These are phyloP conservation scores for Melanotaenia boesemani DNA, from an alignment of 2,797 vertebrate genomes.

Conservation along the genomic window DNA sequence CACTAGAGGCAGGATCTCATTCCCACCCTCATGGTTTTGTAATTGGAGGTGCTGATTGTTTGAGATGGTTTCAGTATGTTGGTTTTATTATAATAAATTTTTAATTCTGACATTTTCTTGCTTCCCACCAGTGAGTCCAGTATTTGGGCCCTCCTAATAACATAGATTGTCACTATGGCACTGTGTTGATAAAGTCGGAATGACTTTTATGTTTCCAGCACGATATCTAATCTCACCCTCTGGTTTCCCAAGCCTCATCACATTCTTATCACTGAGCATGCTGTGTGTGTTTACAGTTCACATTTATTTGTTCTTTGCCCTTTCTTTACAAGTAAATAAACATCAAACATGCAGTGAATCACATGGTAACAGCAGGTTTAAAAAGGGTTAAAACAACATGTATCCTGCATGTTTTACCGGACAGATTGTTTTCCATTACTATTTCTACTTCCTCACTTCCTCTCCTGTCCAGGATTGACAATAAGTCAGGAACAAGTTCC, in stretches of 20 bases:
- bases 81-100: too few relatives aligned
- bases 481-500: conserved; percentile 6
- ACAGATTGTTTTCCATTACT: not conserved
- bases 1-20: too few relatives aligned
- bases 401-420: not conserved
- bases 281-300: not conserved
- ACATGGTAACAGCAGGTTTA: not conserved
- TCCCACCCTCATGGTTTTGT: too few relatives aligned
- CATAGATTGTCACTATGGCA: too few relatives aligned
- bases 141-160: too few relatives aligned
- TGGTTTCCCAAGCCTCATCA: conserved; percentile 1
- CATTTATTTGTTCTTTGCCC: not conserved
- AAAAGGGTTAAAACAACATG: not conserved
- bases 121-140: too few relatives aligned
- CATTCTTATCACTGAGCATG: not conserved
- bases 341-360: not conserved
- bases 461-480: not conserved
- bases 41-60: too few relatives aligned
- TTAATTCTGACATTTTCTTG: too few relatives aligned
- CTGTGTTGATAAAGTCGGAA: too few relatives aligned
- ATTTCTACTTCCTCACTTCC: not conserved
- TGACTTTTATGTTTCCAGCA: too few relatives aligned
- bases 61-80: too few relatives aligned
- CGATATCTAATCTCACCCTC: not conserved
- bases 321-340: not conserved